These are phyloP conservation scores for Aleiodes testaceus DNA, from an alignment of 2,888 invertebrate species.

Conservation along the genomic window DNA sequence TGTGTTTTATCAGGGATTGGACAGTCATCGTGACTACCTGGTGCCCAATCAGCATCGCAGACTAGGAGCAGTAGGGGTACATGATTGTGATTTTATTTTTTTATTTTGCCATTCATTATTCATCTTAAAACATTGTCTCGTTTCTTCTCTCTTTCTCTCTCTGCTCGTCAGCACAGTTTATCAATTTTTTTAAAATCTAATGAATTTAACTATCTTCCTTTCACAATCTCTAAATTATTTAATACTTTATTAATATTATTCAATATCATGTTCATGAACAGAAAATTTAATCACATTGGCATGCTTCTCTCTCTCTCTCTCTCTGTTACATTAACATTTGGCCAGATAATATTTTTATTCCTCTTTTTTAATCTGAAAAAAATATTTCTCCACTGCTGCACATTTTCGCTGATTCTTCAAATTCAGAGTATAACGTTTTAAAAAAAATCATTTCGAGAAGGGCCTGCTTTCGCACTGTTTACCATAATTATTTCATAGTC, in stretches of 20 bases:
- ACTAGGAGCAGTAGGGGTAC: slow-evolving; percentile 72
- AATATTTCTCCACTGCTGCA: not conserved
- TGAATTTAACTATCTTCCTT: slow-evolving; percentile 9
- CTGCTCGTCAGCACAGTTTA: slow-evolving; percentile 39
- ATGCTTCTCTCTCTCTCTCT: slow-evolving; percentile 19
- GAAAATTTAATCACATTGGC: slow-evolving; percentile 23
- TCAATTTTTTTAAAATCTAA: slow-evolving; percentile 27
- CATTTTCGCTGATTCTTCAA: slow-evolving; percentile 12
- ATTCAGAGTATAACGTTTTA: not conserved
- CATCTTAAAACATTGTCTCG: slow-evolving; percentile 32
- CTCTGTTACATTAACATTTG: slow-evolving; percentile 19
- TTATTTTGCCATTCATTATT: slow-evolving; percentile 40
- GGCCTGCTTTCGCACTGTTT: slow-evolving; percentile 7
- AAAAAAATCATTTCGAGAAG: not conserved
- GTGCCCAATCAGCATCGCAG: slow-evolving; percentile 68
- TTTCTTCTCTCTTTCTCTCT: slow-evolving; percentile 32
- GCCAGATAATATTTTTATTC: slow-evolving; percentile 3
- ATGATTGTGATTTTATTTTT: slow-evolving; percentile 57
- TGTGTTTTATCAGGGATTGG: slow-evolving; percentile 70
- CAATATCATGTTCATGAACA: not conserved
- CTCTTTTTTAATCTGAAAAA: not conserved
- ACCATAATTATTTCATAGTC: slow-evolving; percentile 19
- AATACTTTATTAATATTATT: no score
- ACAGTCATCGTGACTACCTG: slow-evolving; percentile 68
- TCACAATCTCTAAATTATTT: not conserved